Conservation (phyloP, 35 echinoderm and acorn worm genomes). For the Apostichopus parvimensis region DNA sequence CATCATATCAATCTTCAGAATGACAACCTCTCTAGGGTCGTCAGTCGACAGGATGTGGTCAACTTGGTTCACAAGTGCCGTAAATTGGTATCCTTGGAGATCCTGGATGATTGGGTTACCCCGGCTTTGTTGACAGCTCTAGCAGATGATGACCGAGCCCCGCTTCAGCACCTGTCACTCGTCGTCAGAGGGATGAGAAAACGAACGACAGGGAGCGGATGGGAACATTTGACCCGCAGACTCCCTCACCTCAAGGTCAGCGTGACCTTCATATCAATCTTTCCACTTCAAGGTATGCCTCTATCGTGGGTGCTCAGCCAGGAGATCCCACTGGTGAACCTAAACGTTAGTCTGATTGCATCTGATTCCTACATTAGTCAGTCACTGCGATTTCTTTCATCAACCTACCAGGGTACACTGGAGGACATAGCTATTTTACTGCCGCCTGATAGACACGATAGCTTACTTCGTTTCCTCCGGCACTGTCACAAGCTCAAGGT, state of each 20-base stretch:
- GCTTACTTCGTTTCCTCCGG: constrained; percentile 17
- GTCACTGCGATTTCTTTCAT: constrained; percentile 58
- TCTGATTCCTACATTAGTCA: constrained; percentile 72
- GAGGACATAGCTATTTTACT: constrained; percentile 74
- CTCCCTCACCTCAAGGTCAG: constrained; percentile 76
- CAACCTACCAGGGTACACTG: constrained; percentile 71
- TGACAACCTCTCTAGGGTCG: constrained; percentile 69
- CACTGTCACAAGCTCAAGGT: constrained; percentile 53
- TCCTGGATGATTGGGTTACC: constrained; percentile 77
- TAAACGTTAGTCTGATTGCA: constrained; percentile 67
- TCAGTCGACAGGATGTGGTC: constrained; percentile 64
- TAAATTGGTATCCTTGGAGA: constrained; percentile 63
- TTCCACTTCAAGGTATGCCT: constrained; percentile 79
- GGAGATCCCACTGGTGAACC: constrained; percentile 72
- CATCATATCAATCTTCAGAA: constrained; percentile 87
- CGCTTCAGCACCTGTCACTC: constrained; percentile 76
- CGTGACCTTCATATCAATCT: constrained; percentile 84
- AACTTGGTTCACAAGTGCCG: constrained; percentile 79
- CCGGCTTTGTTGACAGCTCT: constrained; percentile 73
- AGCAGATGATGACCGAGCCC: constrained; percentile 49
- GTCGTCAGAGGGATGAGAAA: constrained; percentile 87
- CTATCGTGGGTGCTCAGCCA: constrained; percentile 72
- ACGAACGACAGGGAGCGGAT: constrained; percentile 56
- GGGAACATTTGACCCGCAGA: constrained; percentile 63
- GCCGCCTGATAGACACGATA: constrained; percentile 40